Conservation (phyloP, 2,888 invertebrate genomes). For the Campaea margaritaria region DNA sequence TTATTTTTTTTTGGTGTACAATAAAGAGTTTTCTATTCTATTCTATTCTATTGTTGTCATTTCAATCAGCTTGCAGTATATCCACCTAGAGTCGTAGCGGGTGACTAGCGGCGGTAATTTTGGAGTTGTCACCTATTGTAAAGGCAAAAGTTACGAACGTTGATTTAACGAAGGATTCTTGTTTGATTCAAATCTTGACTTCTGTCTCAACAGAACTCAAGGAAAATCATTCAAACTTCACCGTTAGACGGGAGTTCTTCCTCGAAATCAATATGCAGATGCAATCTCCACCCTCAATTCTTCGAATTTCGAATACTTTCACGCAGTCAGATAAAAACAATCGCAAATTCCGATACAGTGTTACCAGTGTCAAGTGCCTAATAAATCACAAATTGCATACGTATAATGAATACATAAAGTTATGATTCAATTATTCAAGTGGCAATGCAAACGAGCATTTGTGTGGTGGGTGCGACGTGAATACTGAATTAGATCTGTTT, state of each 20-base stretch:
- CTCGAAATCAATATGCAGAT: slow-evolving; percentile 30
- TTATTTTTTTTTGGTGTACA: too few relatives aligned
- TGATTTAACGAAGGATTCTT: too few relatives aligned
- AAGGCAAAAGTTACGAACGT: too few relatives aligned
- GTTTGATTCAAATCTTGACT: too few relatives aligned
- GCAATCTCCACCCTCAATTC: slow-evolving; percentile 38
- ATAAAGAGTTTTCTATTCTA: too few relatives aligned
- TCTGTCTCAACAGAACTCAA: neutral
- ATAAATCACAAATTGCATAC: slow-evolving; percentile 51
- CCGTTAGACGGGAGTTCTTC: slow-evolving; percentile 9
- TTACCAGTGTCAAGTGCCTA: slow-evolving; percentile 49
- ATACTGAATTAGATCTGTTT: slow-evolving; percentile 28
- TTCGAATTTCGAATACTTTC: slow-evolving; percentile 45
- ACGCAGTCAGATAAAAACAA: slow-evolving; percentile 47
- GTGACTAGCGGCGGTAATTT: too few relatives aligned
- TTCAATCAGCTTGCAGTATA: too few relatives aligned
- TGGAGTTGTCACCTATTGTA: too few relatives aligned
- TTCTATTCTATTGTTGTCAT: too few relatives aligned
- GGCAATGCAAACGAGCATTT: slow-evolving; percentile 33
- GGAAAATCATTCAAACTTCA: slow-evolving; percentile 11
- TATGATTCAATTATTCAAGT: slow-evolving; percentile 46
- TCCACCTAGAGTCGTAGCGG: too few relatives aligned
- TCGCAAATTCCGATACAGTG: slow-evolving; percentile 44
- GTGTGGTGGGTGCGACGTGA: slow-evolving; percentile 34
- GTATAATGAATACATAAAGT: slow-evolving; percentile 46